Base-by-base conservation (phyloP, 2,888 invertebrate species). In the Galerucella nymphaeae region DNA sequence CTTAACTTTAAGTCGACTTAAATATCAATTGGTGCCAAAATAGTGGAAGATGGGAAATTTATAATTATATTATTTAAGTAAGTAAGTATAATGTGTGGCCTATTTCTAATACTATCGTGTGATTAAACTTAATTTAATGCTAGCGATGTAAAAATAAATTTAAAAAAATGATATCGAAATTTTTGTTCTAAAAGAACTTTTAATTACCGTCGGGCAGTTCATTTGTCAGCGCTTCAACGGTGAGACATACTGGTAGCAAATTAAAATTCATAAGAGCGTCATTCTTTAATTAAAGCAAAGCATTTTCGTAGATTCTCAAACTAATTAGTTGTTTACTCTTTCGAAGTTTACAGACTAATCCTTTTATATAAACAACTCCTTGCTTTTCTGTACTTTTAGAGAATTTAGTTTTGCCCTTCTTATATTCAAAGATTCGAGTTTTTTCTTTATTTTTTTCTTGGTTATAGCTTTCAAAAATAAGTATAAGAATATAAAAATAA, bases 281-380 rank as follows among this genome's bases (percentile, higher is more conserved):
- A 64, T 69, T 58, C 64, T 66, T 70, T 65, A 70, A 73, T 70
- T 73, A 63, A 70, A 73, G 63, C 50, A 67, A 67, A 72, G 65
- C 59, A 70, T 62, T 73, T 71, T 73, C 67, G 62, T 70, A 61
- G 53, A 68, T 63, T 66, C 53, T 53, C 59, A 59, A 74, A 74
- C 71, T 74, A 74, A 74, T 74, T 74, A 74, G 63, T 71, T 71
- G 71, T 74, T 74, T 74, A 71, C 71, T 74, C 71, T 71, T 71
- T 71, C 71, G 53, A 74, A 74, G 71, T 74, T 74, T 50, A 41
- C 71, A 64, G 68, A 71, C 67, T 74, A 74, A 74, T 74, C 71
- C 65, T 71, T 74, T 71, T 71, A 71, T 53, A 66, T 71, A 71
- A 74, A 74, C 73, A 71, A 71, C 20, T 59, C 65, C 42, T 14